These are phyloP conservation scores for Drosophila murphyi DNA, from an alignment of 1,140 invertebrate genomes.

Conservation along the genomic window DNA sequence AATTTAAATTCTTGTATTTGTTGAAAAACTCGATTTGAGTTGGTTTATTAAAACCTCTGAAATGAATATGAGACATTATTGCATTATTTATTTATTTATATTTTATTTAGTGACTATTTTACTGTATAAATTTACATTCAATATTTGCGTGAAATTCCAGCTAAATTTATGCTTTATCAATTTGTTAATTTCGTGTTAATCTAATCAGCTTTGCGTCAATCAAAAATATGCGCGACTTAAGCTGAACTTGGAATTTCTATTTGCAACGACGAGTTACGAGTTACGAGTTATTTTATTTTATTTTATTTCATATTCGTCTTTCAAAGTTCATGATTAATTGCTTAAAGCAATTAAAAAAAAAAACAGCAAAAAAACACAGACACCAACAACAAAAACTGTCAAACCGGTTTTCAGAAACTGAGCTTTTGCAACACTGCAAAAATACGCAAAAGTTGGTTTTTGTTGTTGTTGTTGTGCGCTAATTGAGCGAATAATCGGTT, in stretches of 20 bases:
- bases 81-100: no score
- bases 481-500: constrained; percentile 24
- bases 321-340: constrained; percentile 16
- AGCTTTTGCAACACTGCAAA: no score
- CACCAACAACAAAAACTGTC: no score
- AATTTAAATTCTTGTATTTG: no score
- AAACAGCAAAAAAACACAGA: no score
- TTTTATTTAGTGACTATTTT: no score
- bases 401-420: not conserved
- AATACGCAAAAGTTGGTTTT: not conserved
- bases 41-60: no score
- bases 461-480: not conserved
- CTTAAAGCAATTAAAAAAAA: not conserved
- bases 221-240: constrained; percentile 1
- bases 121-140: no score
- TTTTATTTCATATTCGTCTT: not conserved
- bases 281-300: not conserved
- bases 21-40: no score
- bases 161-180: not conserved
- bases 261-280: not conserved
- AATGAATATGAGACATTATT: no score
- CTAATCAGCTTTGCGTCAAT: not conserved
- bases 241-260: constrained; percentile 10
- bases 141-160: no score
- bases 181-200: no score